phyloP scores from a whole-genome alignment of 2,888 invertebrate genomes.

The Tenthredo mesomela region DNA sequence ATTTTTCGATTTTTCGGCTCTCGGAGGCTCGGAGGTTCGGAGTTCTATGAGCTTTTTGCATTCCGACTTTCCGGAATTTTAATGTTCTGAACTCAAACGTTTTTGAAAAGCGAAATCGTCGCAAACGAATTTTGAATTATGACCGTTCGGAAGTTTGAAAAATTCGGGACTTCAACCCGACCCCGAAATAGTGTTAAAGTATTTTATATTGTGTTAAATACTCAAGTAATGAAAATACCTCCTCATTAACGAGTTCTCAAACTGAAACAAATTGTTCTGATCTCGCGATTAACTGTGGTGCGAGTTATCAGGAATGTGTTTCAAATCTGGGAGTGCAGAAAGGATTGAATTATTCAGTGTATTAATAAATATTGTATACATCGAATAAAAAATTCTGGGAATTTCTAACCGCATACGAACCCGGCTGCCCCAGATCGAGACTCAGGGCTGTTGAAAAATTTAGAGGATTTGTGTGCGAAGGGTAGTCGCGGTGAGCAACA shows the following conservation, averaged over 20 bases:
- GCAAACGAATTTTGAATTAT: too few species aligned
- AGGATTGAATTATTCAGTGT: not conserved
- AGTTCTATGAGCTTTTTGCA: too few species aligned
- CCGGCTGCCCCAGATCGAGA: not conserved
- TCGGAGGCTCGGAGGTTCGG: too few species aligned
- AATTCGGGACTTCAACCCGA: too few species aligned
- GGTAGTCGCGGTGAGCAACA: constrained; percentile 40
- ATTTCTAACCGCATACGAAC: constrained; percentile 5
- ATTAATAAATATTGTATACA: not conserved
- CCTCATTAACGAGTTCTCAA: too few species aligned
- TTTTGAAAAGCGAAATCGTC: not conserved
- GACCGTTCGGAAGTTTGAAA: too few species aligned
- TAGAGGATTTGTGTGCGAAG: constrained; percentile 31
- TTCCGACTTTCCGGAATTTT: too few species aligned
- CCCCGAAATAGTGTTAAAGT: not conserved
- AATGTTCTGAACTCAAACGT: not conserved
- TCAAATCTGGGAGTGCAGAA: not conserved
- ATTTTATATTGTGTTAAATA: not conserved
- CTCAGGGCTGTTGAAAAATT: constrained; percentile 30
- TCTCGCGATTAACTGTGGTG: not conserved
- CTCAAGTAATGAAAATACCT: not conserved
- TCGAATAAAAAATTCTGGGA: not conserved
- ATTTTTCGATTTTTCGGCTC: too few species aligned
- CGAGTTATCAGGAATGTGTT: not conserved
- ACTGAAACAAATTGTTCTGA: too few species aligned